Base-by-base conservation (phyloP, 2,797 vertebrate genomes). In the Peromyscus nudipes region DNA sequence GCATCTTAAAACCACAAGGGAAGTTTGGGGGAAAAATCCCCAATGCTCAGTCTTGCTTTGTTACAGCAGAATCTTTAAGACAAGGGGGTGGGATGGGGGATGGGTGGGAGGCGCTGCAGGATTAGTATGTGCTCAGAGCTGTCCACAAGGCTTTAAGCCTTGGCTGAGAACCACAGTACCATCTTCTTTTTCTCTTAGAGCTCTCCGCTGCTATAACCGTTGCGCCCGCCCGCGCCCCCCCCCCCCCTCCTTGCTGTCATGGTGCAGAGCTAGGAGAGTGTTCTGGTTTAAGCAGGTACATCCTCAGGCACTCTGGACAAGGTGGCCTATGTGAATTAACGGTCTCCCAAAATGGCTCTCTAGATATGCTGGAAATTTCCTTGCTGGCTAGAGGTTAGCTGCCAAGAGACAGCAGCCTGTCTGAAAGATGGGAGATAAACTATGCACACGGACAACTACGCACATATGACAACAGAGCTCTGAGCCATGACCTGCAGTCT, bases 351-450 rank as follows among this genome's bases (percentile, higher is more conserved):
- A 94, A 25, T 25, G 29, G 27, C 17, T 93, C 49, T 80, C 62
- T 65, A 88, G 89, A 96, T 90, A 90, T 37, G 11, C 71, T 62
- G 73, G 69, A 40, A 69, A 75, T 89, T 27, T 79, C 37, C 64
- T 69, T 25, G 7, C 29, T 60, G 19, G 12, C 75, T 71, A 46
- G 11, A 64, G 37, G 43, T 73, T 57, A 86, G 86, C 60, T 84
- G 86, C 91, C 60, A 31, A 46, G 37, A 93, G 84, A 79, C 6
- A n/a, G 80, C 55, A 52, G 8, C 77, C 84, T 96, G 52, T 88
- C 75, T 93, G 76, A 90, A 82, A 93, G 87, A 49, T 6, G 76
- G 77, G 29, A 52, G 77, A 62, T 31, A 79, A n/a, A 82, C 9
- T 9, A 43, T 17, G 7, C 62, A 88, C 49, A 49, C 0, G 5